Percentiles rank a stretch among this genome's conserved stretches.
These are phyloP conservation scores for Leuciscus waleckii DNA, from an alignment of 2,797 vertebrate genomes.

Conservation along the genomic window DNA sequence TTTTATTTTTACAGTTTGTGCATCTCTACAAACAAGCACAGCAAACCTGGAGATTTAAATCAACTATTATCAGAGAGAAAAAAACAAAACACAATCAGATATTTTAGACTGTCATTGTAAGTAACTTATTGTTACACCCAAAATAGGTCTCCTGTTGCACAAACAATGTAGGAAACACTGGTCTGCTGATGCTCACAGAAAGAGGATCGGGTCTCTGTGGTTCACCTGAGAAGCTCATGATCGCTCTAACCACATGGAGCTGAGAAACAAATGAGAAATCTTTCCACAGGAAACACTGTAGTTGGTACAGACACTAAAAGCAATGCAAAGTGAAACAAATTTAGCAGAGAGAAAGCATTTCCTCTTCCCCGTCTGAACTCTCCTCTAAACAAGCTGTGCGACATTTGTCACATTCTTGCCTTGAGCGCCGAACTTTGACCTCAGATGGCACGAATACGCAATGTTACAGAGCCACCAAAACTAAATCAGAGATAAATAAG, in stretches of 20 bases:
- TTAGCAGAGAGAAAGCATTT: constrained; percentile 42
- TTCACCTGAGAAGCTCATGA: constrained; percentile 6
- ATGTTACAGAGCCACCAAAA: background rate
- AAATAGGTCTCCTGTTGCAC: background rate
- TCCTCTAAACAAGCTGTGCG: background rate
- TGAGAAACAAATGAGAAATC: constrained; percentile 29
- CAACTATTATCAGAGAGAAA: background rate
- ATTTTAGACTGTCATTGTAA: background rate
- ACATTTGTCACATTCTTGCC: constrained; percentile 3
- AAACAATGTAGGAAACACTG: background rate
- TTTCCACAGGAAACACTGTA: constrained; percentile 61
- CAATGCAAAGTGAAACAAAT: constrained; percentile 15
- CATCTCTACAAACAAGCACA: background rate
- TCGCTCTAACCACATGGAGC: constrained; percentile 38
- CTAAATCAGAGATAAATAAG: background rate
- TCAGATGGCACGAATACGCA: background rate
- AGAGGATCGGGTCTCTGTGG: background rate
- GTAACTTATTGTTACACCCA: background rate
- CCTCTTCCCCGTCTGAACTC: constrained; percentile 37
- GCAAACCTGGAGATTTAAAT: background rate
- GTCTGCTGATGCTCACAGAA: background rate
- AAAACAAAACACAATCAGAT: rapidly evolving
- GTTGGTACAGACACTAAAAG: constrained; percentile 43
- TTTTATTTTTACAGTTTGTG: too few relatives aligned
- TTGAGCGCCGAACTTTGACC: background rate